A percentile compares a stretch with the other conserved stretches of the same genome.
These are phyloP conservation scores for Osmoderma eremita DNA, from an alignment of 2,888 invertebrate species.

Conservation along the genomic window DNA sequence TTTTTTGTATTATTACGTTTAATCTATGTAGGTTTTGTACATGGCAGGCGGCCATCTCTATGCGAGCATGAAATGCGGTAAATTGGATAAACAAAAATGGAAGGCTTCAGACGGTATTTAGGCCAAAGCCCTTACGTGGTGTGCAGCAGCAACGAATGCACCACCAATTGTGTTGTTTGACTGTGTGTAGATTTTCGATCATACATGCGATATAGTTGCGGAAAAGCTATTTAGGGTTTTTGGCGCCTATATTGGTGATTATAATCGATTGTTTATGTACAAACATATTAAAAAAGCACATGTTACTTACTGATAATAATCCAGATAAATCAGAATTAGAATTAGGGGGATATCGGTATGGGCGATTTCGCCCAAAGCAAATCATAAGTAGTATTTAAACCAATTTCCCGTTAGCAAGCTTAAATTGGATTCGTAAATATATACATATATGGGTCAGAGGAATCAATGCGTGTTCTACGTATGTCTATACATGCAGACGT, in stretches of 20 bases:
- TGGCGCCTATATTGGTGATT: constrained; percentile 17
- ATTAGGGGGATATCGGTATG: background rate
- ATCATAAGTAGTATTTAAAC: background rate
- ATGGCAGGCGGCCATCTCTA: constrained; percentile 23
- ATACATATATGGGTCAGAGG: constrained; percentile 54
- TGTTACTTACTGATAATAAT: constrained; percentile 31
- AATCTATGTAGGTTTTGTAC: constrained; percentile 6
- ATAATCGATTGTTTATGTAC: constrained; percentile 34
- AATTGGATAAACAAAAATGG: constrained; percentile 42
- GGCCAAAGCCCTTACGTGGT: constrained; percentile 29
- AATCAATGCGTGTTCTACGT: constrained; percentile 55
- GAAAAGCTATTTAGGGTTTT: constrained; percentile 9
- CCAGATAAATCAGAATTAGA: constrained; percentile 19
- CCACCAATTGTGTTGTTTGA: too few species aligned
- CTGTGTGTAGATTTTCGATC: background rate
- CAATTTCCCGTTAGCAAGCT: constrained; percentile 24
- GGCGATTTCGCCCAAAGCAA: too few species aligned
- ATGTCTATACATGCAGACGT: constrained; percentile 7
- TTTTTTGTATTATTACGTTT: constrained; percentile 4
- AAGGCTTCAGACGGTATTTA: constrained; percentile 38
- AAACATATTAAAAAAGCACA: constrained; percentile 18
- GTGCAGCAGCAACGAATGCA: background rate
- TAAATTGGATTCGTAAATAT: constrained; percentile 31
- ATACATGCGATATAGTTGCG: too few species aligned
- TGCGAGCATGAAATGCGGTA: constrained; percentile 26